Evolutionary conservation across 2,113 vertebrate genomes (phyloP), one percentile per base, ranked within the genome.

Genomic region (Entomyzon cyanotis): DNA sequence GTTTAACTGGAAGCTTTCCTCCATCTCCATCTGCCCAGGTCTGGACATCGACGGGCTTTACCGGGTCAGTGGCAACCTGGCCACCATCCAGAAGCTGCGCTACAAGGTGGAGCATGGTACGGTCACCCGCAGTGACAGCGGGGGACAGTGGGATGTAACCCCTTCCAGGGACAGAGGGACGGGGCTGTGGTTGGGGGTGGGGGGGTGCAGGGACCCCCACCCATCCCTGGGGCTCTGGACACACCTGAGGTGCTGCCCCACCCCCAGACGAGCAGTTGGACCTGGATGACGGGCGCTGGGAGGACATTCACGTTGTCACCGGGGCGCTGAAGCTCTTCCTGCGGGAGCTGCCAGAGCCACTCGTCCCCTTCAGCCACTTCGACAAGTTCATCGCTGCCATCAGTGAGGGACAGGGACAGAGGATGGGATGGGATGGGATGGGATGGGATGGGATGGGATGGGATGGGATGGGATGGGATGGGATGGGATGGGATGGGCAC

Each of bases 271-370:
- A 99, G 95, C 98, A 98, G 20, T 97, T 99, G 74, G 98, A 99
- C 97, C 97, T 99, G 67, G 98, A 99, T 28, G 98, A 99, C 0
- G 98, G 99, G 14, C 98, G 98, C 90, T 99, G 99, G 99, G 98
- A 99, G 83, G 99, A 99, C 39, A 97, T 99, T 60, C 99, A 99
- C 0, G 99, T 99, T 50, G 98, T 99, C 97, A 99, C 99, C 0
- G 99, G 99, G 11, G 99, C 99, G 0, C 95, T 99, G 80, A 99
- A 99, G 93, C 97, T 99, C 47, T 99, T 99, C 97, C 99, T 99
- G 94, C 94, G 99, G 12, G 99, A 99, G 90, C 98, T 99, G 79
- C 98, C 98, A 0, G 99, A 99, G 96, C 99, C 99, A 0, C 98
- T 99, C 4, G 97, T 99, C 91, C 99, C 99, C 5, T 99, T 96